Conservation (phyloP, 2,113 vertebrate species). For the Oryzias woworae region DNA sequence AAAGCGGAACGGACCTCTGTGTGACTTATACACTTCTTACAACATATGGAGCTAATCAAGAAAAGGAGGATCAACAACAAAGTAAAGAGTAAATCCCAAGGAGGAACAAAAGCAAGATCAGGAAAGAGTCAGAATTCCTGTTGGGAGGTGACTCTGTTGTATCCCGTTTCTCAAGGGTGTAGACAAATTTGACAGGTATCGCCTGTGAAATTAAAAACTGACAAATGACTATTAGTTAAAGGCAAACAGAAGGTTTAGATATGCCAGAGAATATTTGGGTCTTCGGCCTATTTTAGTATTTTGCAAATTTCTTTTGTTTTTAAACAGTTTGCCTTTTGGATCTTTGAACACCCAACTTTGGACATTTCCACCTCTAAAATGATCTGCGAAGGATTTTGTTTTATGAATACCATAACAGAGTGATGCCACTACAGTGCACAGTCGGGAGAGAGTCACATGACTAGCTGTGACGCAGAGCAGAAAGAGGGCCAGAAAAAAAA, state of each 20-base stretch:
- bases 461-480: constrained; percentile 56
- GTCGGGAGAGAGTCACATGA: constrained; percentile 65
- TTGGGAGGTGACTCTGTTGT: constrained; percentile 21
- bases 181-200: background rate
- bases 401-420: constrained; percentile 35
- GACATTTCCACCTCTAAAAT: constrained; percentile 14
- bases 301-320: background rate
- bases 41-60: constrained; percentile 12
- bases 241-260: background rate
- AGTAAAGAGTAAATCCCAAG: background rate
- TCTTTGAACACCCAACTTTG: background rate
- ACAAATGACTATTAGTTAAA: constrained; percentile 1
- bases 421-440: constrained; percentile 49
- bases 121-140: constrained; percentile 6
- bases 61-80: constrained; percentile 10
- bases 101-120: constrained; percentile 32
- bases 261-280: constrained; percentile 12
- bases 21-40: constrained; percentile 6
- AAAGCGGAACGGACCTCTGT: background rate
- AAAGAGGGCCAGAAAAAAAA: constrained; percentile 44
- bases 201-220: constrained; percentile 31
- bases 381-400: constrained; percentile 21
- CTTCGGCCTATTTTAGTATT: constrained; percentile 19
- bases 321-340: background rate
- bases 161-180: constrained; percentile 21